A percentile compares a stretch with the other conserved stretches of the same genome.
phyloP scores from a whole-genome alignment of 2,888 invertebrate genomes.

The Trissolcus brochymenae region DNA sequence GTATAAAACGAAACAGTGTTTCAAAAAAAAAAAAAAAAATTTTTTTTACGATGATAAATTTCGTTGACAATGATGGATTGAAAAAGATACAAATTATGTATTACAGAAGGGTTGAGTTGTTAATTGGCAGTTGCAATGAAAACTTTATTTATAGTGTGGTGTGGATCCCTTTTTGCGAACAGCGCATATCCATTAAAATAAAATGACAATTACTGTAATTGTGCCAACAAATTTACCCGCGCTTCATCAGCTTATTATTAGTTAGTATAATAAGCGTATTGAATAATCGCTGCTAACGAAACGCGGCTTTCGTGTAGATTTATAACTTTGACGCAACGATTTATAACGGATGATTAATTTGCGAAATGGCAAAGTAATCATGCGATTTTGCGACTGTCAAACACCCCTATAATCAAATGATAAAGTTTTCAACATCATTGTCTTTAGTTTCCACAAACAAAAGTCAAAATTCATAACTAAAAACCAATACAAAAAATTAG shows the following conservation, averaged over 20 bases:
- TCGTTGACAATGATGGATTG: slow-evolving; percentile 37
- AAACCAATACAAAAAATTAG: too few relatives aligned
- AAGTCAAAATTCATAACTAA: too few relatives aligned
- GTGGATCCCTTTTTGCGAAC: slow-evolving; percentile 20
- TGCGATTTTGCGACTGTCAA: slow-evolving; percentile 7
- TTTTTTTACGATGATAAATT: slow-evolving; percentile 30
- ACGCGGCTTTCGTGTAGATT: slow-evolving; percentile 19
- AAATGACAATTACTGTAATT: slow-evolving; percentile 44
- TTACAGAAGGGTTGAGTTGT: slow-evolving; percentile 33
- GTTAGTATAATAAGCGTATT: slow-evolving; percentile 39
- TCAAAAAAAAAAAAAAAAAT: too few relatives aligned
- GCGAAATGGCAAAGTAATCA: slow-evolving; percentile 13
- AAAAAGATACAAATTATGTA: slow-evolving; percentile 44
- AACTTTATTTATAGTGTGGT: slow-evolving; percentile 28
- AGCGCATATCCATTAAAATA: slow-evolving; percentile 30
- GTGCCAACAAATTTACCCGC: slow-evolving; percentile 41
- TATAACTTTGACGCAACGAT: slow-evolving; percentile 19
- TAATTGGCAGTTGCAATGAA: slow-evolving; percentile 29
- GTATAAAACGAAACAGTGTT: too few relatives aligned
- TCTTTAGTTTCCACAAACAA: too few relatives aligned
- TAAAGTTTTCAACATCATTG: background rate
- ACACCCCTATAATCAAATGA: slow-evolving; percentile 3
- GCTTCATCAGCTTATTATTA: slow-evolving; percentile 27
- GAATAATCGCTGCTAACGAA: slow-evolving; percentile 45
- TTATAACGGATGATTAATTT: slow-evolving; percentile 34